Conservation (phyloP, 1,140 invertebrate genomes). For the Drosophila nikananu region DNA sequence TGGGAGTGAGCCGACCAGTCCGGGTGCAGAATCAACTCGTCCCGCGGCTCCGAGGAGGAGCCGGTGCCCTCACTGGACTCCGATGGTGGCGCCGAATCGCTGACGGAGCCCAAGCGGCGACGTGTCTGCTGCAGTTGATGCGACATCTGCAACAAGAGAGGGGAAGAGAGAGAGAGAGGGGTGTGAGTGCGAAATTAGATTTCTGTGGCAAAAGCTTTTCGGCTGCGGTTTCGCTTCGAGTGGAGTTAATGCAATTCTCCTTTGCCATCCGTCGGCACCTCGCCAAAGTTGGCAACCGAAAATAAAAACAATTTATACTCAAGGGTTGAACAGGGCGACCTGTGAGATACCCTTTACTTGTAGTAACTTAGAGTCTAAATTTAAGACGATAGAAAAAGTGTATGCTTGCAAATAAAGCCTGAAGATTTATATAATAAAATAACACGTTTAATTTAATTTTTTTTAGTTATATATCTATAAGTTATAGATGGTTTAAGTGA, state of each 20-base stretch:
- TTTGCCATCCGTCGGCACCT: slow-evolving; percentile 41
- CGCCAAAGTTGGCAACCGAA: slow-evolving; percentile 40
- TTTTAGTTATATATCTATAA: no score
- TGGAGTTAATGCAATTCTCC: slow-evolving; percentile 50
- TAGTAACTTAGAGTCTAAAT: no score
- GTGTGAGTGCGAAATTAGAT: slow-evolving; percentile 68
- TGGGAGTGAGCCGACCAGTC: slow-evolving; percentile 80
- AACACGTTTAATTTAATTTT: no score
- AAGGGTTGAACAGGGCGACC: neutral
- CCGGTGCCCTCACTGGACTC: slow-evolving; percentile 83
- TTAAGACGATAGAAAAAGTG: neutral
- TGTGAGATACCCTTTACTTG: neutral
- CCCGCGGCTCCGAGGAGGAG: slow-evolving; percentile 80
- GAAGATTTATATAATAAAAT: no score
- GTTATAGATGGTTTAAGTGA: no score
- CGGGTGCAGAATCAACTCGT: slow-evolving; percentile 71
- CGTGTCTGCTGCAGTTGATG: slow-evolving; percentile 78
- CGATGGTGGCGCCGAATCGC: slow-evolving; percentile 81
- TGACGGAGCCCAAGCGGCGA: slow-evolving; percentile 80
- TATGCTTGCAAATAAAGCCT: no score
- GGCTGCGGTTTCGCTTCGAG: slow-evolving; percentile 39
- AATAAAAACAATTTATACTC: slow-evolving; percentile 25
- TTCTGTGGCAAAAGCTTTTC: slow-evolving; percentile 74
- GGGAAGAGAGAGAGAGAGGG: neutral
- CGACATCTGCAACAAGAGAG: slow-evolving; percentile 64